Conservation (phyloP, 2,113 vertebrate species). For the Siniperca knerii region DNA sequence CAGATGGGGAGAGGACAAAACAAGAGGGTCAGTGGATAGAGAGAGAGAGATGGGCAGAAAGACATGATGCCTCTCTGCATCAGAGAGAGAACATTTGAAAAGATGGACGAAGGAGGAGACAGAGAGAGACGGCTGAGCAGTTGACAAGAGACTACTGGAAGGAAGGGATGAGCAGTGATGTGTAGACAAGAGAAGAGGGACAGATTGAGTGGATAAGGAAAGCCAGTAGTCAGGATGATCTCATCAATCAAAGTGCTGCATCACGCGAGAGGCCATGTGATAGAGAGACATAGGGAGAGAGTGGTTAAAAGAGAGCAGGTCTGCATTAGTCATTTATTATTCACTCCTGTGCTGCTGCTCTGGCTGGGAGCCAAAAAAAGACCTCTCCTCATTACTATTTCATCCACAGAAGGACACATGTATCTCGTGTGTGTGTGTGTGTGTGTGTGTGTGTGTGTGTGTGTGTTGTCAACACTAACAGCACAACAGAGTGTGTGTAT, state of each 20-base stretch:
- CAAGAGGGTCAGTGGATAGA: neutral
- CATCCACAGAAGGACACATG: conserved; percentile 27
- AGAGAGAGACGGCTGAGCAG: neutral
- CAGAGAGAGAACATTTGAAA: neutral
- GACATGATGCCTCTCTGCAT: neutral
- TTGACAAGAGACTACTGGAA: conserved; percentile 1
- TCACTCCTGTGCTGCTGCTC: conserved; percentile 52
- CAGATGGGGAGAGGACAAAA: neutral
- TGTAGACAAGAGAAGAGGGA: neutral
- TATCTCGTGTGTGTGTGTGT: neutral
- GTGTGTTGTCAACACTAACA: neutral
- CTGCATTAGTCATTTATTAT: conserved; percentile 63
- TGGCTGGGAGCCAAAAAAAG: conserved; percentile 63
- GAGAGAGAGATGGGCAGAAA: neutral
- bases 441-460: neutral
- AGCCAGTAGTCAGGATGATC: conserved; percentile 35
- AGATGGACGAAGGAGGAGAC: neutral
- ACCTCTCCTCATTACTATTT: conserved; percentile 67
- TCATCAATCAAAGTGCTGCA: conserved; percentile 67
- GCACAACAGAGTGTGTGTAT: neutral
- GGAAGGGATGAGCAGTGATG: neutral
- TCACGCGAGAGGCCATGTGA: conserved; percentile 60
- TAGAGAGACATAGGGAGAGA: conserved; percentile 11
- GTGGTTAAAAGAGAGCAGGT: neutral
- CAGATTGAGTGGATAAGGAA: conserved; percentile 2